Evolutionary conservation across 2,797 vertebrate genomes (phyloP).

Genomic region (Lagodon rhomboides): DNA sequence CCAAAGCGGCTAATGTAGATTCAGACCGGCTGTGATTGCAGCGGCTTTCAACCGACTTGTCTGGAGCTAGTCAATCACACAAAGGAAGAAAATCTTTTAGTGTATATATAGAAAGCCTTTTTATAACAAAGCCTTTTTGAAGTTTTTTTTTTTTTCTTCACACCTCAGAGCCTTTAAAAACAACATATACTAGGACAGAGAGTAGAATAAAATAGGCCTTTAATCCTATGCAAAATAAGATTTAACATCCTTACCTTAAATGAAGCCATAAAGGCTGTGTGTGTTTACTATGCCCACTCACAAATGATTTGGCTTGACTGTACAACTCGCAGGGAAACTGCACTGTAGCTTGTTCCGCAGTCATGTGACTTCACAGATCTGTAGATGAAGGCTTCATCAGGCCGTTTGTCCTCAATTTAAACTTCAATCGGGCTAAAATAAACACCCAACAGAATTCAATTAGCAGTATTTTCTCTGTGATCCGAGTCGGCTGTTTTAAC

Average conservation of each 20-base stretch:
- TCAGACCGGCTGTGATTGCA: slow-evolving; percentile 19
- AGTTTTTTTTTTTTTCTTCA: slow-evolving; percentile 20
- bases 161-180: not conserved
- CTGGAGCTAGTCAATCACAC: not conserved
- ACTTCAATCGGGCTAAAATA: slow-evolving; percentile 56
- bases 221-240: not conserved
- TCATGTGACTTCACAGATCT: slow-evolving; percentile 34
- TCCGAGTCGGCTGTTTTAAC: slow-evolving; percentile 48
- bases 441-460: slow-evolving; percentile 61
- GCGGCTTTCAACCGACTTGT: slow-evolving; percentile 14
- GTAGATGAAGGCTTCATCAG: slow-evolving; percentile 16
- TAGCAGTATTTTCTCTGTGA: slow-evolving; percentile 51
- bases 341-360: slow-evolving; percentile 15
- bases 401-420: slow-evolving; percentile 49
- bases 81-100: slow-evolving; percentile 3
- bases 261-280: not conserved
- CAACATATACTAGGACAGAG: not conserved
- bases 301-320: slow-evolving; percentile 16
- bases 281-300: slow-evolving; percentile 2
- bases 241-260: slow-evolving; percentile 8
- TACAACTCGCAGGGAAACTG: not conserved
- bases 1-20: slow-evolving; percentile 7
- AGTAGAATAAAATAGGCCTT: not conserved
- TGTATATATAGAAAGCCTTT: slow-evolving; percentile 3
- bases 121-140: not conserved